Evolutionary conservation across 23 tunicate genomes (phyloP).

Genomic region (Clavelina lepadiformis): DNA sequence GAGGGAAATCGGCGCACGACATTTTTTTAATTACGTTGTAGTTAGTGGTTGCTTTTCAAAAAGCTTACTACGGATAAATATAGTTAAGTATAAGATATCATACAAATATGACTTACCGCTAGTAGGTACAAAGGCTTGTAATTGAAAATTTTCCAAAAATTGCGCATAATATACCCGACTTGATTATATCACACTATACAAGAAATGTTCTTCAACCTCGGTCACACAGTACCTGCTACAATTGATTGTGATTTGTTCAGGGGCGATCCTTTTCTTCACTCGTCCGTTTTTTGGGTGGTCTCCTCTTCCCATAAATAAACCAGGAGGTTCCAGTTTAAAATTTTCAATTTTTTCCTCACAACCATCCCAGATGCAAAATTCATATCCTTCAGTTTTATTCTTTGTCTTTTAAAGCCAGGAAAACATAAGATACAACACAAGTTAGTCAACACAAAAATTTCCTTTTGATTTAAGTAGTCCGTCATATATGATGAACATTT

Average conservation of each 20-base stretch:
- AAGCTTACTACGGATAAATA: no score
- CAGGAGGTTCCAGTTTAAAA: constrained; percentile 71
- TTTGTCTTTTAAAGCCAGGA: constrained; percentile 21
- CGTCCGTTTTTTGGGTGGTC: constrained; percentile 90
- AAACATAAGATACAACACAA: neutral
- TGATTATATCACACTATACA: neutral
- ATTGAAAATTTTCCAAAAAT: neutral
- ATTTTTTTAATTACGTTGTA: no score
- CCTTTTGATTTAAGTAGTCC: no score
- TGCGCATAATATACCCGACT: neutral
- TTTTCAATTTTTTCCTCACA: constrained; percentile 72
- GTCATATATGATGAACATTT: no score
- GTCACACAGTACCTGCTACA: constrained; percentile 29
- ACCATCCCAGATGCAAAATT: constrained; percentile 76
- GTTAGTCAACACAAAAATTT: neutral
- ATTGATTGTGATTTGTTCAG: constrained; percentile 72
- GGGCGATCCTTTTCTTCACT: constrained; percentile 43
- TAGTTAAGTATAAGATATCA: no score
- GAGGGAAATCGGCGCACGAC: no score
- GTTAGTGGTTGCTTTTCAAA: no score
- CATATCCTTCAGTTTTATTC: constrained; percentile 41
- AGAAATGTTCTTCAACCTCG: neutral
- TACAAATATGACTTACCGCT: no score
- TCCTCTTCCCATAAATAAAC: constrained; percentile 71
- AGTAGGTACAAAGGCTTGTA: neutral